Evolutionary conservation across 2,888 invertebrate species (phyloP).

Genomic region (Lysandra coridon): DNA sequence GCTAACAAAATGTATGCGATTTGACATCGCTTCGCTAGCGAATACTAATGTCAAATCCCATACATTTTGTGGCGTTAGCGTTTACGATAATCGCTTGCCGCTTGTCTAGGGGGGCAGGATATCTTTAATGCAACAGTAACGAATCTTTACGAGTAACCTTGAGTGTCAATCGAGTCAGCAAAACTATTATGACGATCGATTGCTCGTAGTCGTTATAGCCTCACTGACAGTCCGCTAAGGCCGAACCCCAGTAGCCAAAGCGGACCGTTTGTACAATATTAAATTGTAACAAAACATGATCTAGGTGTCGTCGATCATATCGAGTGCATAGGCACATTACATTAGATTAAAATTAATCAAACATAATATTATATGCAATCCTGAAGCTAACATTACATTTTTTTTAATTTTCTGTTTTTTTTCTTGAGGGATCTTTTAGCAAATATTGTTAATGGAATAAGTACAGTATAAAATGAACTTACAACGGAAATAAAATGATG

Average conservation of each 20-base stretch:
- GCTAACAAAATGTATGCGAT: no score
- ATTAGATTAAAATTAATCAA: conserved; percentile 74
- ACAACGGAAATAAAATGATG: conserved; percentile 61
- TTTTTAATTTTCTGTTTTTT: conserved; percentile 54
- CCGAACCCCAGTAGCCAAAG: conserved; percentile 52
- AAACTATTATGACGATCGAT: conserved; percentile 5
- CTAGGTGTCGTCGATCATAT: conserved; percentile 45
- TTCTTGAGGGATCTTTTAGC: conserved; percentile 69
- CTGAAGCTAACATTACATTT: conserved; percentile 64
- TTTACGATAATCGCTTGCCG: no score
- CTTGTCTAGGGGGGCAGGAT: neutral
- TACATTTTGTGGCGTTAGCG: no score
- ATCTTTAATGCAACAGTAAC: neutral
- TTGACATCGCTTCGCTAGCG: no score
- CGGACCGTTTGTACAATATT: conserved; percentile 54
- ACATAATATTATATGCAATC: conserved; percentile 75
- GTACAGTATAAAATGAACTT: conserved; percentile 76
- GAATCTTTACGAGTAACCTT: conserved; percentile 12
- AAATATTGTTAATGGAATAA: conserved; percentile 77
- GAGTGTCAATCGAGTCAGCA: conserved; percentile 7
- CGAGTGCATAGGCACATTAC: conserved; percentile 75
- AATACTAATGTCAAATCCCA: no score
- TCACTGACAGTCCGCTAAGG: conserved; percentile 49
- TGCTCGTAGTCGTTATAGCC: conserved; percentile 6
- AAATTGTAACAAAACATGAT: conserved; percentile 52